Conservation (phyloP, 2,113 vertebrate species). For the Dipodomys merriami region DNA sequence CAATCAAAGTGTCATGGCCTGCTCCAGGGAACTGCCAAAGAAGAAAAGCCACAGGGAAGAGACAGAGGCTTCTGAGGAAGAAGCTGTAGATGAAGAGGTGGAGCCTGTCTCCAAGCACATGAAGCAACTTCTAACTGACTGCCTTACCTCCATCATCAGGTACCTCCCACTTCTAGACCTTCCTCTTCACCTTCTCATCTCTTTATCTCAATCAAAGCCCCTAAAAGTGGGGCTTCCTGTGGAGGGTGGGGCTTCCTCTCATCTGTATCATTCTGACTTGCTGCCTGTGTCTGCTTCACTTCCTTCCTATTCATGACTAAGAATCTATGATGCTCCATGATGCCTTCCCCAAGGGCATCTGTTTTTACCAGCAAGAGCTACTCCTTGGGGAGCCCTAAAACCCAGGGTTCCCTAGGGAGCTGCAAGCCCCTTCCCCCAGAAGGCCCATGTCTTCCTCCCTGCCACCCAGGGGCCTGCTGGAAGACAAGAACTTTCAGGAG, state of each 20-base stretch:
- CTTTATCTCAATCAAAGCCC: background rate
- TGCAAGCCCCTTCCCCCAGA: background rate
- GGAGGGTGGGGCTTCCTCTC: background rate
- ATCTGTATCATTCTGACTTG: background rate
- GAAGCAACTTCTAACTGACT: conserved; percentile 83
- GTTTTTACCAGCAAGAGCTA: background rate
- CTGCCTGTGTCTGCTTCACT: background rate
- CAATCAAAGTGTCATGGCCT: conserved; percentile 47
- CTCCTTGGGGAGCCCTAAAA: background rate
- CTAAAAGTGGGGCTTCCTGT: background rate
- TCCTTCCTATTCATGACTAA: background rate
- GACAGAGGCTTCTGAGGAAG: conserved; percentile 3
- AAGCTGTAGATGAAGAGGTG: background rate
- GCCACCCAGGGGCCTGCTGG: conserved; percentile 87
- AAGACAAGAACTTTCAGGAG: conserved; percentile 88
- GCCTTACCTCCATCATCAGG: conserved; percentile 89
- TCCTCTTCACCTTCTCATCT: background rate
- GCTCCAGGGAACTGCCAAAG: conserved; percentile 63
- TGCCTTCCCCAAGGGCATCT: background rate
- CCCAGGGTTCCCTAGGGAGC: background rate
- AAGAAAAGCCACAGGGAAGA: conserved; percentile 1
- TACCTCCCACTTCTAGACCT: conserved; percentile 48
- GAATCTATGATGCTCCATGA: background rate
- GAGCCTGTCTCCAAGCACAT: conserved; percentile 68
- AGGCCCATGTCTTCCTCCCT: background rate